Conservation (phyloP, 2,888 invertebrate genomes). For the Prenolepis imparis region DNA sequence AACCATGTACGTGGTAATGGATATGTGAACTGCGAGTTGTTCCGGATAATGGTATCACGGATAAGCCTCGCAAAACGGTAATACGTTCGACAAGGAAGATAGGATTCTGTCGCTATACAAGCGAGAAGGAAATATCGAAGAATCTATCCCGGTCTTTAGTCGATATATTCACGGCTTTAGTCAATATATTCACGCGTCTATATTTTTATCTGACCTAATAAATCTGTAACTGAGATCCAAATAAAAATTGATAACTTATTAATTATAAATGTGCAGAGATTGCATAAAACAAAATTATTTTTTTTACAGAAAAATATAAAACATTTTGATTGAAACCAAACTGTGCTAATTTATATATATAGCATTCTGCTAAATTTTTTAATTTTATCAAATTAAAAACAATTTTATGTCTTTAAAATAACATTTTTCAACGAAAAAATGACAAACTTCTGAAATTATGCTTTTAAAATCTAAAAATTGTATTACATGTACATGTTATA, state of each 20-base stretch:
- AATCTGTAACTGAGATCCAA: background rate
- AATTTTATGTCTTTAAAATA: background rate
- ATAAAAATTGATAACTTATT: background rate
- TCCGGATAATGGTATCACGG: conserved; percentile 63
- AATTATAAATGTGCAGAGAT: background rate
- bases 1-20: conserved; percentile 65
- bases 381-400: background rate
- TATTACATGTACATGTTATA: conserved; percentile 1
- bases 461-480: background rate
- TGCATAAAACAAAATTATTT: background rate
- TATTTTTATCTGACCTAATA: conserved; percentile 33
- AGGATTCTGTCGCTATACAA: conserved; percentile 20
- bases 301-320: background rate
- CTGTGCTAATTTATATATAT: background rate
- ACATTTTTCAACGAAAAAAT: background rate
- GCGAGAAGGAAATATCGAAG: conserved; percentile 15
- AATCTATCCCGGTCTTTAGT: conserved; percentile 9
- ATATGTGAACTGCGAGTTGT: conserved; percentile 64
- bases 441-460: background rate
- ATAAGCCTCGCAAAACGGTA: conserved; percentile 59
- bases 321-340: background rate
- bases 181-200: background rate
- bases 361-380: background rate
- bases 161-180: background rate
- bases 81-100: conserved; percentile 56